phyloP scores from a whole-genome alignment of 2,113 vertebrate species.

The Myodes glareolus region DNA sequence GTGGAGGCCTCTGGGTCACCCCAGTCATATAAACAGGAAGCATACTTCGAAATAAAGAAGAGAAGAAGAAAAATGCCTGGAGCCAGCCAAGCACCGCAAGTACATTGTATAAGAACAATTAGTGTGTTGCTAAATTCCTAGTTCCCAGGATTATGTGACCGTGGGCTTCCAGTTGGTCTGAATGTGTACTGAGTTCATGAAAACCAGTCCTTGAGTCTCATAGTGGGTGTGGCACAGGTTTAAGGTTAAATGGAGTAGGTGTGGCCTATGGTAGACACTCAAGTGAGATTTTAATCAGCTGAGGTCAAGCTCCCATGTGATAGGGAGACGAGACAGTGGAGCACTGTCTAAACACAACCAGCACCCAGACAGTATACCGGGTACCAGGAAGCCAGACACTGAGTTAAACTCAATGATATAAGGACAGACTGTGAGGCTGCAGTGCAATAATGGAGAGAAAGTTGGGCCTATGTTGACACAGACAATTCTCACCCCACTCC shows the following conservation, averaged over 20 bases:
- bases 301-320: constrained; percentile 6
- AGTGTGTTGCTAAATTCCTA: constrained; percentile 47
- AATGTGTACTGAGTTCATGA: constrained; percentile 13
- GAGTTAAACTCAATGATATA: constrained; percentile 1
- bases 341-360: neutral
- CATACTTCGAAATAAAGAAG: constrained; percentile 44
- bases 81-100: constrained; percentile 2
- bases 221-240: constrained; percentile 31
- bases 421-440: neutral
- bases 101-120: constrained; percentile 46
- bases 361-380: constrained; percentile 17
- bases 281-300: constrained; percentile 57
- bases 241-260: neutral
- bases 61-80: constrained; percentile 23
- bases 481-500: neutral
- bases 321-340: neutral
- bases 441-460: neutral
- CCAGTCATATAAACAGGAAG: constrained; percentile 74
- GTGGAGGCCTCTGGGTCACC: constrained; percentile 37
- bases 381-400: constrained; percentile 22
- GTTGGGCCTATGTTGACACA: neutral
- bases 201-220: neutral
- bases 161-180: constrained; percentile 1
- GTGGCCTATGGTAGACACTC: constrained; percentile 4
- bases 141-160: neutral